These are phyloP conservation scores for Chloroceryle inda DNA, from an alignment of 2,797 vertebrate species.

Conservation along the genomic window DNA sequence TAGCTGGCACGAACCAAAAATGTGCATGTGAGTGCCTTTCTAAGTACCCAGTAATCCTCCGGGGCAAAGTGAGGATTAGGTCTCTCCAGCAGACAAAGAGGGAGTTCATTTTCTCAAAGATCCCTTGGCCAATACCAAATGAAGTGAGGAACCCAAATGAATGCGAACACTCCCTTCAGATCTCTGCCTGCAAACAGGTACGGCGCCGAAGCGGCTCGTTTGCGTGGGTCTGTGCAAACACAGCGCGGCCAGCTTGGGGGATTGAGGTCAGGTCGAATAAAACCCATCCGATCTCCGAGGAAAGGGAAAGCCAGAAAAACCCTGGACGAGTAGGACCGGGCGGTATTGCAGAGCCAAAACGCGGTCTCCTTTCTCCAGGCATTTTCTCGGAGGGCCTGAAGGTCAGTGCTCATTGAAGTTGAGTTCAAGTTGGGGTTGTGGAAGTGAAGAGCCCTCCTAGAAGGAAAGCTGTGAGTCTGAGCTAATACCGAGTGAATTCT, in stretches of 20 bases:
- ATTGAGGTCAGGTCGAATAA: slow-evolving; percentile 27
- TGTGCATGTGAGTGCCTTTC: slow-evolving; percentile 80
- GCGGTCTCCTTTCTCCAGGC: not conserved
- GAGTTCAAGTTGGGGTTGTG: not conserved
- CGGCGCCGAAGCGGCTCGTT: not conserved
- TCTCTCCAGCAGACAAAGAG: slow-evolving; percentile 68
- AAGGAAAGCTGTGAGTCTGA: not conserved
- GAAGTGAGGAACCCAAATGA: slow-evolving; percentile 66
- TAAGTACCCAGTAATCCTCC: slow-evolving; percentile 80
- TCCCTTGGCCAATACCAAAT: slow-evolving; percentile 51
- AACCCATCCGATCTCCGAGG: not conserved
- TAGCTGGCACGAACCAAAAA: slow-evolving; percentile 75
- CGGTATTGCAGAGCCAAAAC: not conserved
- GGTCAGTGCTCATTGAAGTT: not conserved
- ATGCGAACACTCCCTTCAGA: slow-evolving; percentile 19
- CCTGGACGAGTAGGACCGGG: not conserved
- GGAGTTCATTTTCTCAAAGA: slow-evolving; percentile 76
- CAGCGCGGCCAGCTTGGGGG: accelerated
- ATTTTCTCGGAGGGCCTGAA: not conserved
- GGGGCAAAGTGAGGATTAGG: slow-evolving; percentile 79
- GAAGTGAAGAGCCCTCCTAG: not conserved
- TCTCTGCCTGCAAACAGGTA: slow-evolving; percentile 55
- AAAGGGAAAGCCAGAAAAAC: not conserved
- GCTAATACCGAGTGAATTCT: not conserved
- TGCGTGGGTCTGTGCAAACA: slow-evolving; percentile 12